Conservation (phyloP, 2,113 vertebrate genomes). For the Cryptomyrus ogoouensis region DNA sequence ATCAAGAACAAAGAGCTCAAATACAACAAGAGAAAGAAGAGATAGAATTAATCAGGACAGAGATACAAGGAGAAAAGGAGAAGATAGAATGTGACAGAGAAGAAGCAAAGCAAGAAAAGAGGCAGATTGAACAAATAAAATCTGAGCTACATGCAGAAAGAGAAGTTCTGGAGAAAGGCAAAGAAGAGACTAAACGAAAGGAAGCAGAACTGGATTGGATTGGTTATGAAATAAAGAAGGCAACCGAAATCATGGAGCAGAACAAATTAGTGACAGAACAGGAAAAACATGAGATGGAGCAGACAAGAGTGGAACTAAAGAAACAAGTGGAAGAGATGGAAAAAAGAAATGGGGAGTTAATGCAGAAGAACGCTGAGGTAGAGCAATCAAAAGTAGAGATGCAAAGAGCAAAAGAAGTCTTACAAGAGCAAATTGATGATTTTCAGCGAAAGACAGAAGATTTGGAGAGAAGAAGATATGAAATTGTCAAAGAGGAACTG, state of each 20-base stretch:
- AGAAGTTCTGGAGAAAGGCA: slow-evolving; percentile 18
- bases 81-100: slow-evolving; percentile 33
- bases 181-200: slow-evolving; percentile 17
- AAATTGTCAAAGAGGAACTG: slow-evolving; percentile 32
- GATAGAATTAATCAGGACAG: slow-evolving; percentile 21
- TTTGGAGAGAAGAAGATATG: slow-evolving; percentile 20
- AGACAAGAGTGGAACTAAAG: slow-evolving; percentile 7
- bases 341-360: slow-evolving; percentile 9
- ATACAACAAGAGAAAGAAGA: slow-evolving; percentile 10
- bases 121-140: slow-evolving; percentile 24
- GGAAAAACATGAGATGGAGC: slow-evolving; percentile 12
- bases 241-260: slow-evolving; percentile 19
- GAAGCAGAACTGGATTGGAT: slow-evolving; percentile 26
- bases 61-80: slow-evolving; percentile 24
- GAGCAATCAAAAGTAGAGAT: slow-evolving; percentile 14
- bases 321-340: slow-evolving; percentile 21
- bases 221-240: slow-evolving; percentile 19
- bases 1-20: slow-evolving; percentile 22
- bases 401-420: slow-evolving; percentile 21
- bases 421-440: slow-evolving; percentile 29
- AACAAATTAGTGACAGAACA: slow-evolving; percentile 9
- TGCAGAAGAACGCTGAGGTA: neutral
- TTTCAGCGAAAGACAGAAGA: slow-evolving; percentile 17
- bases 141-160: slow-evolving; percentile 5
- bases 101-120: slow-evolving; percentile 14